Evolutionary conservation across 2,888 invertebrate genomes (phyloP), one percentile per base, ranked within the genome.

Genomic region (Sicus ferrugineus): DNA sequence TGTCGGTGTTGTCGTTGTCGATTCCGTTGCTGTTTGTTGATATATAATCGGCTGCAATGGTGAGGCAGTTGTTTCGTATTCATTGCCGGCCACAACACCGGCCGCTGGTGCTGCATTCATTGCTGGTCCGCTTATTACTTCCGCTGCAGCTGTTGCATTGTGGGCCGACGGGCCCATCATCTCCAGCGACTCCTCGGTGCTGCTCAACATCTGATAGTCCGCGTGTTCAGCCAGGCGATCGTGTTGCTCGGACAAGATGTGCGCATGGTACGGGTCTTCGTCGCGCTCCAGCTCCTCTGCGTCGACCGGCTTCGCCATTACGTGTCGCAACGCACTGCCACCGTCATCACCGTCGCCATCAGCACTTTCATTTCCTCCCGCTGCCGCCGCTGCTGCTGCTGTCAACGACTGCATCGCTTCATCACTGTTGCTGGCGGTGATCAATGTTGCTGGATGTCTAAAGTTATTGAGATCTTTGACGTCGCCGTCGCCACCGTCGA

Each of bases 241-340:
- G 77, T 82, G 82, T 75, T 81, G 82, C 72, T 83, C 82, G 59
- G 82, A 82, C 69, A 83, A 76, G 77, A 82, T 82, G 73, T 82
- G 82, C 62, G 78, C 82, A 80, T 82, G 82, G 76, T 82, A 82
- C 61, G 82, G 82, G 80, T 82, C 82, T 75, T 80, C 80, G 71
- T 79, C 79, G 64, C 75, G 75, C 28, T 77, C 78, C 14, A 62
- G 54, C 28, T 50, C 26, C 11, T 50, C 46, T n/a, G 21, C 34
- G 2, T 23, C 63, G 16, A 19, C 23, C 14, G 2, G 38, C 16
- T n/a, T 23, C 14, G 11, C 46, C 11, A 16, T 61, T 9, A n/a
- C 21, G 59, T 31, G 26, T 31, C 21, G 48, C 67, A 3, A 56
- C 28, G 26, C n/a, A n/a, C 6, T 14, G 19, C 34, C 48, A n/a